phyloP scores from a whole-genome alignment of 2,113 vertebrate genomes.

The Chamaetylas fuelleborni region DNA sequence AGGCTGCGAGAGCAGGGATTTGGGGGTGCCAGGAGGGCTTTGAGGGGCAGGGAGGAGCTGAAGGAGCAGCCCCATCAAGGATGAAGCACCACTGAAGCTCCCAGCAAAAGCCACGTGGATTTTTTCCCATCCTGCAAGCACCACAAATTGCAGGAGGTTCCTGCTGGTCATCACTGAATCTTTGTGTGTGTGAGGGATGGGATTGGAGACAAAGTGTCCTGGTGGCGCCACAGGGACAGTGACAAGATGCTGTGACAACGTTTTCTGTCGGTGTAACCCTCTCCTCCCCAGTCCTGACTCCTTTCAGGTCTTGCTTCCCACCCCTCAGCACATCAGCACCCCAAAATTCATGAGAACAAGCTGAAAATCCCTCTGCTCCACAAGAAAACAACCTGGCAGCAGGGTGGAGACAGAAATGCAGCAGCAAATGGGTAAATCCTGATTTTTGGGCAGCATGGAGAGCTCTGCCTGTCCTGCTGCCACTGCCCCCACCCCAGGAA shows the following conservation, averaged over 20 bases:
- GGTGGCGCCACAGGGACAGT: not conserved
- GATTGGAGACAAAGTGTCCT: not conserved
- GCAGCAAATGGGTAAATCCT: not conserved
- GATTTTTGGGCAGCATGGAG: not conserved
- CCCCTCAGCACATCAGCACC: not conserved
- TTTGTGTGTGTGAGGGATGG: not conserved
- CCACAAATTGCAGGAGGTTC: not conserved
- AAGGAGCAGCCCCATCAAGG: not conserved
- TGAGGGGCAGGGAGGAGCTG: not conserved
- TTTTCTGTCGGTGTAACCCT: not conserved
- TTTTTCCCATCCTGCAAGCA: not conserved
- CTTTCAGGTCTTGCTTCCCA: not conserved
- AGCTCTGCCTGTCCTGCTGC: not conserved
- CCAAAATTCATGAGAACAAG: fast-evolving
- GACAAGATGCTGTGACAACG: not conserved
- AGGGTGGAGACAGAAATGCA: not conserved
- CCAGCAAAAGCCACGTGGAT: not conserved
- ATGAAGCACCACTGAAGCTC: not conserved
- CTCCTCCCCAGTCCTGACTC: not conserved
- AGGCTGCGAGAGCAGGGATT: not conserved
- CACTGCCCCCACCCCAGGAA: not conserved
- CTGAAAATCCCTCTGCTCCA: not conserved
- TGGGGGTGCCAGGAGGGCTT: not conserved
- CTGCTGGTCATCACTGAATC: not conserved
- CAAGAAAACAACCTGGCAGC: not conserved